Evolutionary conservation across 2,888 invertebrate genomes (phyloP), one percentile per base, ranked within the genome.

Genomic region (Agapetus fuscipes): DNA sequence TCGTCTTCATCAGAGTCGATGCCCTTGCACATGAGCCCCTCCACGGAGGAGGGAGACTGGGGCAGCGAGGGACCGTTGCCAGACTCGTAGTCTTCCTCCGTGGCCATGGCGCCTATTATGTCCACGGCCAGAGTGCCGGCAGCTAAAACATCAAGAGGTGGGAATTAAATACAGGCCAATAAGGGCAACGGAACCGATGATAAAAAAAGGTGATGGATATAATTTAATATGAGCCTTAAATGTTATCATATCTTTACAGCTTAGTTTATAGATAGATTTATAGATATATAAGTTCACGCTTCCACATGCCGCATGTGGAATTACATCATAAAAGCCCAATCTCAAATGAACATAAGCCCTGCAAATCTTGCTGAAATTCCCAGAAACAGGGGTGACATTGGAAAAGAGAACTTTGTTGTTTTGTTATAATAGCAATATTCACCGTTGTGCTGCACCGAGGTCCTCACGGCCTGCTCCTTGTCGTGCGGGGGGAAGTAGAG

Each of bases 61-160:
- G 95, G 90, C 52, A 96, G 67, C 35, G 95, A 95, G 26, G 91
- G 88, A 28, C 96, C 96, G 61, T 93, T 93, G 48, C 96, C 96
- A 45, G 94, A 94, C 66, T 96, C 95, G 50, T 85, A 83, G 69
- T 96, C 96, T 60, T 90, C 90, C 51, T 94, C 93, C 45, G 83
- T 78, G 13, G 43, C 39, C 17, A 45, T 38, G 45, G 74, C 71
- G 34, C 71, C 74, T 59, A 57, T 57, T 57, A 60, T 54, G 56
- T 54, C 53, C 48, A 56, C 55, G 48, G 55, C 46, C 49, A 50
- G 51, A 10, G 48, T 39, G 13, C 39, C 43, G 17, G 40, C 12
- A 30, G 36, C 43, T 44, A 20, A 27, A 37, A 25, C 9, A 33
- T 31, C 13, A 35, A 30, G 33, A 11, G 12, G 14, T 11, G 15